A percentile compares a stretch with the other conserved stretches of the same genome.
phyloP scores from a whole-genome alignment of 1,140 invertebrate species.

The Maconellicoccus hirsutus region DNA sequence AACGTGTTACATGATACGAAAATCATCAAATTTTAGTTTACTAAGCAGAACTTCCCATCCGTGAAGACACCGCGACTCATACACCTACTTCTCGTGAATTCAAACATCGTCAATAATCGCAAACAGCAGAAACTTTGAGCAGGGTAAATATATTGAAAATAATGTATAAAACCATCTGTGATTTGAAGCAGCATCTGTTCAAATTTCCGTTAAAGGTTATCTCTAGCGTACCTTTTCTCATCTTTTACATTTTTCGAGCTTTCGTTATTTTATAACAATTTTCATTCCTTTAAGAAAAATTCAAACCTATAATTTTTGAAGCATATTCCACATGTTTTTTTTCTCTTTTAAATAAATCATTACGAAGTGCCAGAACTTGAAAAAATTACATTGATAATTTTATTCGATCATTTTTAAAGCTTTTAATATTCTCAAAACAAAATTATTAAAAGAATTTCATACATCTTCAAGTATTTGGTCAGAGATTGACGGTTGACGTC shows the following conservation, averaged over 20 bases:
- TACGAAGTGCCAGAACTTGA: no score
- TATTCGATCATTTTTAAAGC: no score
- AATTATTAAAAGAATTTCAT: not conserved
- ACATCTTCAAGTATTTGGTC: not conserved
- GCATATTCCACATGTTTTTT: no score
- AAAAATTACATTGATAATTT: no score
- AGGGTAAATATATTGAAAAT: not conserved
- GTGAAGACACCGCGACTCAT: not conserved
- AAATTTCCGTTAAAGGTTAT: not conserved
- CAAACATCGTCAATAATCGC: not conserved
- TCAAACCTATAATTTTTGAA: no score
- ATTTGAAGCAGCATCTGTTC: not conserved
- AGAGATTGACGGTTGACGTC: not conserved
- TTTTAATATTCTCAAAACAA: no score
- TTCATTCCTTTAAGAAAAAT: no score
- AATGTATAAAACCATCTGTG: not conserved
- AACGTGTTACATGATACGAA: no score
- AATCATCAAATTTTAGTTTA: no score
- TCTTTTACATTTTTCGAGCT: not conserved
- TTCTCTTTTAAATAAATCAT: no score
- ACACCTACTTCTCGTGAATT: not conserved
- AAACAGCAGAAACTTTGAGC: not conserved
- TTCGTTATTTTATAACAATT: no score
- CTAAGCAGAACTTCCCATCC: no score
- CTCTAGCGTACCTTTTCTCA: not conserved